Evolutionary conservation across 2,888 invertebrate species (phyloP).

Genomic region (Parnassius apollo): DNA sequence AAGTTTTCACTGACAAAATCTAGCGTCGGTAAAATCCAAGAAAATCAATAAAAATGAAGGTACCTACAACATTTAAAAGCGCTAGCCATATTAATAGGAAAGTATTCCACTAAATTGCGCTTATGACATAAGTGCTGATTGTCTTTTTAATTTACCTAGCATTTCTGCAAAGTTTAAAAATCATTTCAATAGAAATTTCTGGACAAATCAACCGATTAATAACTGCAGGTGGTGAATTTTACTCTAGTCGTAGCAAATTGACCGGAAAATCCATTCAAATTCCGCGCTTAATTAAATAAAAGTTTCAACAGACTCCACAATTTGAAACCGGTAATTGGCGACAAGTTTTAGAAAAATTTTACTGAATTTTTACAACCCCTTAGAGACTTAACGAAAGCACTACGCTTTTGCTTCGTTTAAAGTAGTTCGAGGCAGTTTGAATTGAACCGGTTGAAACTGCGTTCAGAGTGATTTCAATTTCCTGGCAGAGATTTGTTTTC

Average conservation of each 20-base stretch:
- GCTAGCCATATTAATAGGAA: background rate
- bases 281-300: slow-evolving; percentile 26
- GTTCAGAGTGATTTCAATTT: slow-evolving; percentile 11
- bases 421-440: slow-evolving; percentile 24
- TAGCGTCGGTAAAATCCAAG: too few relatives aligned
- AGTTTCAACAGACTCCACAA: slow-evolving; percentile 26
- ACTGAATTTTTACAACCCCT: slow-evolving; percentile 20
- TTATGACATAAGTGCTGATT: background rate
- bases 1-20: too few relatives aligned
- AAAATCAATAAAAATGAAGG: too few relatives aligned
- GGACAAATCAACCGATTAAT: slow-evolving; percentile 25
- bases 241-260: slow-evolving; percentile 19
- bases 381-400: slow-evolving; percentile 20
- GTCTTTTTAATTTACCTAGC: background rate
- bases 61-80: too few relatives aligned
- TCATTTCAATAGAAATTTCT: slow-evolving; percentile 19
- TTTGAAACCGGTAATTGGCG: slow-evolving; percentile 31
- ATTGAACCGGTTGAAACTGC: slow-evolving; percentile 17
- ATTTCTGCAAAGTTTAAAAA: slow-evolving; percentile 5
- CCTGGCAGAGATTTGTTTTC: slow-evolving; percentile 1
- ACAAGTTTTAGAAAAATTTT: slow-evolving; percentile 31
- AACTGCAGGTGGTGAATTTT: slow-evolving; percentile 21
- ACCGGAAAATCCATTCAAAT: slow-evolving; percentile 26
- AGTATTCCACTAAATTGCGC: slow-evolving; percentile 17
- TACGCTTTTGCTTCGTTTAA: slow-evolving; percentile 15